Evolutionary conservation across 2,797 vertebrate genomes (phyloP).

Genomic region (Sebastes flavidus): DNA sequence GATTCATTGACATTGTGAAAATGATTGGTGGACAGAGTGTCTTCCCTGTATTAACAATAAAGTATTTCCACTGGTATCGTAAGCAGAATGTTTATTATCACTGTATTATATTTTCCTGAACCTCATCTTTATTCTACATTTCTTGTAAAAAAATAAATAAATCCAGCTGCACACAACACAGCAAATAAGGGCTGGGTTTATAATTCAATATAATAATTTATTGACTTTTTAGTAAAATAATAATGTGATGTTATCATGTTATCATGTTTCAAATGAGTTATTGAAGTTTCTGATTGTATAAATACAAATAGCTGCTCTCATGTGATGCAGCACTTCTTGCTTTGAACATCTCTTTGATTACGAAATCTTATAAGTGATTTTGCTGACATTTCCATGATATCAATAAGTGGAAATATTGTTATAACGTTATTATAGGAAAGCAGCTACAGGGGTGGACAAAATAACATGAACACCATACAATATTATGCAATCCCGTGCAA

Average conservation of each 20-base stretch:
- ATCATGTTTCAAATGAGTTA: background rate
- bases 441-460: background rate
- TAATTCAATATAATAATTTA: background rate
- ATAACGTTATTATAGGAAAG: background rate
- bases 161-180: background rate
- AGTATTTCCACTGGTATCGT: background rate
- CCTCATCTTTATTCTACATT: background rate
- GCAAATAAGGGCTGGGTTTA: background rate
- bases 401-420: background rate
- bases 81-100: background rate
- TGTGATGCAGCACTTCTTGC: background rate
- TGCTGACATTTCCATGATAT: background rate
- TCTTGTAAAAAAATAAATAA: background rate
- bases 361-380: background rate
- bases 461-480: background rate
- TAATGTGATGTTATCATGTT: background rate
- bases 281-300: background rate
- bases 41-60: background rate
- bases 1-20: background rate
- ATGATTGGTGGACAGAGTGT: background rate
- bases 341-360: background rate
- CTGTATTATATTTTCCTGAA: background rate
- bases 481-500: background rate
- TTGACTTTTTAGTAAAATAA: background rate
- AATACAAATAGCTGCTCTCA: background rate